These are phyloP conservation scores for Nineta flava DNA, from an alignment of 2,888 invertebrate genomes.

Conservation along the genomic window DNA sequence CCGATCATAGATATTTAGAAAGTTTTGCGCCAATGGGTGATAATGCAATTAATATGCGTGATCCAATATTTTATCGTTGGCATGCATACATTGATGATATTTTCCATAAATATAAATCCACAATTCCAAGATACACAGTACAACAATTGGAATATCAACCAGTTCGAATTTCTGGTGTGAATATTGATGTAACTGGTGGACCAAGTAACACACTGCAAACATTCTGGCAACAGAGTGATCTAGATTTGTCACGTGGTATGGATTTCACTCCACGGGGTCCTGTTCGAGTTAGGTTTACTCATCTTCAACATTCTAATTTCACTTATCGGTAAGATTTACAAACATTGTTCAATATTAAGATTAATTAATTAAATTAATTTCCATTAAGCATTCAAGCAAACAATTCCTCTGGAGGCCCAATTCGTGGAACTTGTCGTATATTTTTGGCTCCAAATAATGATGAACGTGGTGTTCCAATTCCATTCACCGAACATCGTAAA, in stretches of 20 bases:
- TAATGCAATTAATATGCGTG: conserved; percentile 71
- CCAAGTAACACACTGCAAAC: conserved; percentile 42
- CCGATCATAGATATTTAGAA: conserved; percentile 61
- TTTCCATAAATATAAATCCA: conserved; percentile 57
- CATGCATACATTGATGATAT: conserved; percentile 65
- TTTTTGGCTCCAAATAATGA: conserved; percentile 50
- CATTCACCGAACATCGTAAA: conserved; percentile 41
- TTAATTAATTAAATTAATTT: not conserved
- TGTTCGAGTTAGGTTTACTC: conserved; percentile 57
- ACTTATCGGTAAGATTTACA: conserved; percentile 35
- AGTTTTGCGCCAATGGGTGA: conserved; percentile 71
- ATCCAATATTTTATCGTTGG: conserved; percentile 77
- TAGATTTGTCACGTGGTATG: conserved; percentile 63
- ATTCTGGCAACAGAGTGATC: conserved; percentile 64
- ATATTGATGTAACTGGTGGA: conserved; percentile 31
- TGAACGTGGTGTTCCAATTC: conserved; percentile 46
- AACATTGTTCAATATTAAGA: not conserved
- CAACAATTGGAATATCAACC: conserved; percentile 38
- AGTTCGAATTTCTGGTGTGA: conserved; percentile 39
- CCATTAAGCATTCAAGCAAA: conserved; percentile 34
- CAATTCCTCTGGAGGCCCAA: conserved; percentile 31
- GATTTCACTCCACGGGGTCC: conserved; percentile 66
- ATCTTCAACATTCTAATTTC: conserved; percentile 60
- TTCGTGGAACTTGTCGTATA: conserved; percentile 48
- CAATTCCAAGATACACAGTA: conserved; percentile 44